Base-by-base conservation (phyloP, 2,888 invertebrate species). In the Idaea dimidiata region DNA sequence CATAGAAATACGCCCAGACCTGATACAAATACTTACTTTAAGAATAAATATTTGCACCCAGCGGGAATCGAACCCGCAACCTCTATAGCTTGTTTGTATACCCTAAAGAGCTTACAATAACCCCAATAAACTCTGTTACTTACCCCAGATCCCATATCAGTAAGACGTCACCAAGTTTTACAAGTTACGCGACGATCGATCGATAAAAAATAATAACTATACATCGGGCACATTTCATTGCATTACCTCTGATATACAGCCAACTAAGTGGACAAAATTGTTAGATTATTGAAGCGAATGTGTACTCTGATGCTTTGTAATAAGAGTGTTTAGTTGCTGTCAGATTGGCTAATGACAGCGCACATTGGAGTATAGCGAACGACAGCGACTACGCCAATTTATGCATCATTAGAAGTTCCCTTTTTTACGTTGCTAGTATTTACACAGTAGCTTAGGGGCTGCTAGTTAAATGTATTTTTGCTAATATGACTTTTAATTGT, bases 201-300 rank as follows among this genome's bases (percentile, higher is more conserved):
- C 43, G 43, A 43, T 43, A 43, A 43, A 43, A 33, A 43, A 43
- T 43, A 43, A 43, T 43, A 43, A 43, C 43, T 43, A 43, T 43
- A 43, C 43, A 43, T 43, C 43, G 14, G 43, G 43, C 43, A 43
- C 43, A 43, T 43, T 43, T 43, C 43, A 43, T 43, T 43, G 43
- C 43, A 43, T 43, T 43, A 43, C 43, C 10, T 43, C 43, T 43
- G 10, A 43, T 43, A 43, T 43, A 43, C 43, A 43, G 43, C 43
- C 43, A 14, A 43, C 43, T 7, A 43, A 43, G 43, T 43, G 43
- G 43, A 43, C 43, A 43, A 43, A 43, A 43, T 43, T 43, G 43
- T 43, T 14, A 3, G 14, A 14, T 43, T 43, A 43, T 43, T 14
- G 5, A 43, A 7, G 43, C 43, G 43, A 43, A 1, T 43, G 43